Conservation (phyloP, 2,888 invertebrate genomes). For the Sinhomidia bicolor region DNA sequence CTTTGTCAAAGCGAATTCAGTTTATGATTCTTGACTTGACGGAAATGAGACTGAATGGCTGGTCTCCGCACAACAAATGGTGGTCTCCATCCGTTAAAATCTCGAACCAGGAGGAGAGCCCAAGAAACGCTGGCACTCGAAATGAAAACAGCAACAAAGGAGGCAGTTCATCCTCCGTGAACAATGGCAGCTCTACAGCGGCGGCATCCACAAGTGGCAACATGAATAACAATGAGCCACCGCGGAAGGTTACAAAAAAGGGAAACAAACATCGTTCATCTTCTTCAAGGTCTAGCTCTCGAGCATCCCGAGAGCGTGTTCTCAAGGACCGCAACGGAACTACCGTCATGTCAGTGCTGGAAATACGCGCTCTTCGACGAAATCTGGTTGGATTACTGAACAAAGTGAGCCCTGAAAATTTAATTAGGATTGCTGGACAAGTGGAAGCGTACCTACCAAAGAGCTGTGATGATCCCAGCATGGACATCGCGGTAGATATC, state of each 20-base stretch:
- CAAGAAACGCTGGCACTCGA: not conserved
- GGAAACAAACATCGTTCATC: slow-evolving; percentile 52
- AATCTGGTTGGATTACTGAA: slow-evolving; percentile 74
- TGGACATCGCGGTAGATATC: slow-evolving; percentile 74
- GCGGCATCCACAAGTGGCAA: slow-evolving; percentile 46
- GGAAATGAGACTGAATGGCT: slow-evolving; percentile 78
- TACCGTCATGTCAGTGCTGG: slow-evolving; percentile 55
- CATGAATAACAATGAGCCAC: slow-evolving; percentile 40
- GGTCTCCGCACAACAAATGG: slow-evolving; percentile 80
- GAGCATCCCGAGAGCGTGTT: slow-evolving; percentile 62
- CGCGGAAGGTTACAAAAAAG: slow-evolving; percentile 60
- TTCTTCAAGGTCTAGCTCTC: slow-evolving; percentile 61
- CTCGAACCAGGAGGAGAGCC: slow-evolving; percentile 31
- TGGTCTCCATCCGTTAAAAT: slow-evolving; percentile 78
- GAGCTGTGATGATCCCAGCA: slow-evolving; percentile 59
- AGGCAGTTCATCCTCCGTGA: not conserved
- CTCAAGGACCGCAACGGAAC: slow-evolving; percentile 55
- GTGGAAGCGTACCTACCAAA: slow-evolving; percentile 71
- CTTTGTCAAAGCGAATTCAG: slow-evolving; percentile 78
- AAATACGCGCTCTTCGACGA: slow-evolving; percentile 64
- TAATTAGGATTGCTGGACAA: slow-evolving; percentile 76
- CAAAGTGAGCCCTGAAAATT: slow-evolving; percentile 77
- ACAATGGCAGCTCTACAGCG: slow-evolving; percentile 1
- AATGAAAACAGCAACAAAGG: slow-evolving; percentile 41
- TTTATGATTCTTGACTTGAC: slow-evolving; percentile 79